Base-by-base conservation (phyloP, 1,140 invertebrate genomes). In the Drosophila tropicalis region DNA sequence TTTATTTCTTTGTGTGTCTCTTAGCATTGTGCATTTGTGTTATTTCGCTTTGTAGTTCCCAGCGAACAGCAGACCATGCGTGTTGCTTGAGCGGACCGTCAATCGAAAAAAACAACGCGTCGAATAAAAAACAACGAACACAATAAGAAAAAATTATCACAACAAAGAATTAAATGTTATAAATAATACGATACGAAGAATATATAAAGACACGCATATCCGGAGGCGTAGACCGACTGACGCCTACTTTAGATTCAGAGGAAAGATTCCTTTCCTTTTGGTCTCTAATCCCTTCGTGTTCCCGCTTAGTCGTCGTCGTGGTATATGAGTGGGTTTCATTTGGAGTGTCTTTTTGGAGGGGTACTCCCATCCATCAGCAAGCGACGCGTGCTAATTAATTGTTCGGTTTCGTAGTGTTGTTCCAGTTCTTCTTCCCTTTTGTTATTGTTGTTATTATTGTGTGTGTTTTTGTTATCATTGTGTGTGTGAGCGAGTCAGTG, bases 41-140 rank as follows among this genome's bases (percentile, higher is more conserved):
- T 29, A 5, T 29, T 51, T 22, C 44, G 44, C 17, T 17, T 51
- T 22, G 32, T 58, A 58, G 56, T 58, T 36, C 56, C 32, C 15
- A 58, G 32, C 34, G 44, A 51, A 51, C 56, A 58, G 34, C 56
- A 58, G 56, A 36, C 56, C 32, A 17, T 39, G 56, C 56, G 32
- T 36, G 56, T 58, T 36, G 56, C 34, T 58, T 39, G 56, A 36
- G 56, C 32, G 56, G 56, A 58, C 56, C 56, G 56, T 36, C 56
- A 17, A 68, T 69, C 69, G 62, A 12, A 47, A 62, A 34, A 62
- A 34, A 40, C 29, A 63, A 63, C 34, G 17, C 57, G 70, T 57
- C 56, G 51, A 76, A 70, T 64, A 19, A 66, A 76, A 54, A 54
- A 54, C 36, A 39, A 57, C 34, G 32, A 58, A 39, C 5, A 58